Conservation (phyloP, 1,140 invertebrate species). For the Bombus sibiricus region DNA sequence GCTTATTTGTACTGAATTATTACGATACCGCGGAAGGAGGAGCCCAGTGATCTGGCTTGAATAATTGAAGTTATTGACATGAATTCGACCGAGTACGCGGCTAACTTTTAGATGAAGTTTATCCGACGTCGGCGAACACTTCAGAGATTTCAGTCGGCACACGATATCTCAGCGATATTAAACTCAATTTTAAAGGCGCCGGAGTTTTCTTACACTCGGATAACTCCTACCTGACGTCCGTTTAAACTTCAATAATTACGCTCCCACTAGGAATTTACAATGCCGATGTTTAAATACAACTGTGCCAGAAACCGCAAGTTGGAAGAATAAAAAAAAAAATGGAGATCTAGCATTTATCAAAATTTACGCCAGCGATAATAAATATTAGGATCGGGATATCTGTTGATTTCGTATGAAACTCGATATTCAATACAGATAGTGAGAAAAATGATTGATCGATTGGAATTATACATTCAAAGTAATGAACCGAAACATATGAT, state of each 20-base stretch:
- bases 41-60: not conserved
- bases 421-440: no score
- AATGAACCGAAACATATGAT: no score
- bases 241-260: constrained; percentile 65
- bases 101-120: constrained; percentile 63
- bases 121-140: constrained; percentile 51
- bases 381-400: not conserved
- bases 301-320: not conserved
- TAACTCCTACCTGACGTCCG: constrained; percentile 53
- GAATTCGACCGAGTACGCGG: constrained; percentile 25
- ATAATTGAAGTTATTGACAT: constrained; percentile 54
- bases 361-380: constrained; percentile 15
- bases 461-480: no score
- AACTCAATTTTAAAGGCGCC: constrained; percentile 58
- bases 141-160: constrained; percentile 45
- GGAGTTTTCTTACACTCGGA: constrained; percentile 58
- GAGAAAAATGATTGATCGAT: no score
- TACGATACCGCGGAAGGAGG: not conserved
- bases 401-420: not conserved
- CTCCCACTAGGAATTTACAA: constrained; percentile 50
- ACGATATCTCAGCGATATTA: constrained; percentile 65
- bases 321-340: no score
- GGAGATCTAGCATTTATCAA: constrained; percentile 4
- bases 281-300: constrained; percentile 9
- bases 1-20: constrained; percentile 15